These are phyloP conservation scores for Larimichthys polyactis DNA, from an alignment of 2,113 vertebrate species.

Conservation along the genomic window DNA sequence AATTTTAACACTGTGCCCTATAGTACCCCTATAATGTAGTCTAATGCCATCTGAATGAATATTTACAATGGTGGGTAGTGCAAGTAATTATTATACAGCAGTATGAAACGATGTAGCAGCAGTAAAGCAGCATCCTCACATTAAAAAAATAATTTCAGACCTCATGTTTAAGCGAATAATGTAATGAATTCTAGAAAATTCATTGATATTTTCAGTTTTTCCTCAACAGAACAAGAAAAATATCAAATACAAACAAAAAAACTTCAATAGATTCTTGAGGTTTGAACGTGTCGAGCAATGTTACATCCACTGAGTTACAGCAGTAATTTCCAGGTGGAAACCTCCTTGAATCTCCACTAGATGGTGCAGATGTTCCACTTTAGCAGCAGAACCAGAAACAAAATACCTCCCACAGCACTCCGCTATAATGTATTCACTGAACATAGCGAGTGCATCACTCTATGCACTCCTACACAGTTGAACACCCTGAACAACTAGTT, in stretches of 20 bases:
- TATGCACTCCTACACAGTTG: conserved; percentile 28
- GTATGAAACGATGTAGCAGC: too few relatives aligned
- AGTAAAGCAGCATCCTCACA: neutral
- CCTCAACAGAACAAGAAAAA: neutral
- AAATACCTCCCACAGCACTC: conserved; percentile 25
- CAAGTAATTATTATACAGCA: neutral
- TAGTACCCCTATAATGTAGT: neutral
- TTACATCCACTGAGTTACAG: neutral
- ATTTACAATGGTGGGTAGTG: too few relatives aligned
- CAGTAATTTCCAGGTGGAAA: too few relatives aligned
- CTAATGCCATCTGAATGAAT: too few relatives aligned
- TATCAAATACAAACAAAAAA: neutral
- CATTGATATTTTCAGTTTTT: neutral
- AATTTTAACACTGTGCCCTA: too few relatives aligned
- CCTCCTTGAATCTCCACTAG: conserved; percentile 59
- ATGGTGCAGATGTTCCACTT: conserved; percentile 46
- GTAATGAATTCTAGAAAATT: neutral
- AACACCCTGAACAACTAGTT: neutral
- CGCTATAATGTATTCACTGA: conserved; percentile 28
- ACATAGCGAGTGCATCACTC: conserved; percentile 20
- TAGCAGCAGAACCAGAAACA: neutral
- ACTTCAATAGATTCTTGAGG: neutral
- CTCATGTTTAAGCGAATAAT: neutral
- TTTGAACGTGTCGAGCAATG: neutral
- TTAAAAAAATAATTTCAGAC: neutral